Percentiles rank a stretch among this genome's conserved stretches.
These are phyloP conservation scores for Leguminivora glycinivorella DNA, from an alignment of 1,140 invertebrate genomes.

Conservation along the genomic window DNA sequence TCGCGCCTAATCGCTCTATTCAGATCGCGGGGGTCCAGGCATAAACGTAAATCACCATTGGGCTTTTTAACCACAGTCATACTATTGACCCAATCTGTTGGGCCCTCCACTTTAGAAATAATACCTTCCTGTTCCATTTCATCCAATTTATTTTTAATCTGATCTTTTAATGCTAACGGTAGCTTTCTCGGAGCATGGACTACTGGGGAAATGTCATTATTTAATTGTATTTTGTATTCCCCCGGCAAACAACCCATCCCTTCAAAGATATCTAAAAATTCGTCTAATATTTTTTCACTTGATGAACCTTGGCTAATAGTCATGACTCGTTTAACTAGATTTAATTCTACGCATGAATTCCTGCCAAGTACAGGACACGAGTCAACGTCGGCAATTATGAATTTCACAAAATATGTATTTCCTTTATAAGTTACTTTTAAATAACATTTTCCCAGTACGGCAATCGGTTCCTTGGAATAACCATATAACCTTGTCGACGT, in stretches of 20 bases:
- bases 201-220: constrained; percentile 18
- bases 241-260: constrained; percentile 25
- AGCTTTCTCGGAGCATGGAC: constrained; percentile 27
- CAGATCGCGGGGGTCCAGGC: constrained; percentile 73
- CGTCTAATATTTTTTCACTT: constrained; percentile 15
- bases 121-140: no score
- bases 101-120: no score
- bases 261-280: constrained; percentile 15
- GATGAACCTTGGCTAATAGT: not conserved
- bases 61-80: constrained; percentile 71
- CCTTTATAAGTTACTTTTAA: constrained; percentile 13
- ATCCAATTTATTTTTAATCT: no score
- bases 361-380: constrained; percentile 23
- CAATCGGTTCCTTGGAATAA: constrained; percentile 21
- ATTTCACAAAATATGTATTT: constrained; percentile 16
- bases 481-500: constrained; percentile 20
- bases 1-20: constrained; percentile 69
- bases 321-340: not conserved
- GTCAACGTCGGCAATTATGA: constrained; percentile 25
- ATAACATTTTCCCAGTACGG: constrained; percentile 25
- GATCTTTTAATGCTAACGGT: constrained; percentile 22
- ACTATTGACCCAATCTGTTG: no score
- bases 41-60: constrained; percentile 68
- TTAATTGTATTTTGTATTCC: constrained; percentile 24
- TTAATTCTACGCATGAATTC: constrained; percentile 21